Evolutionary conservation across 2,797 vertebrate species (phyloP).

Genomic region (Falco berigora): DNA sequence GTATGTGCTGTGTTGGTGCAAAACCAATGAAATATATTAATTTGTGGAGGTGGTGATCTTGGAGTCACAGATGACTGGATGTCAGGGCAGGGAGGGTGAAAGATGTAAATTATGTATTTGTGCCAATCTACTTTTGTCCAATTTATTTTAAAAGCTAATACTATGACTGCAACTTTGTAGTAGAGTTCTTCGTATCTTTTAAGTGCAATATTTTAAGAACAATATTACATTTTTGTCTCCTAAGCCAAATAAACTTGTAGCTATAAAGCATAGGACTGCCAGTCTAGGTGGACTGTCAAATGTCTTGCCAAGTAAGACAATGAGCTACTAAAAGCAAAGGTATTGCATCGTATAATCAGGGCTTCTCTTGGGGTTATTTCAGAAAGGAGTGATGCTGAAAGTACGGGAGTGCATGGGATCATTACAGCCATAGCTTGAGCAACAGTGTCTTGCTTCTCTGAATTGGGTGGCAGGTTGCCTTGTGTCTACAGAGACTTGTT

Average conservation of each 20-base stretch:
- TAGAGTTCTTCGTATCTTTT: not conserved
- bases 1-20: not conserved
- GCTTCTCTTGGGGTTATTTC: not conserved
- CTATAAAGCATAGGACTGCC: not conserved
- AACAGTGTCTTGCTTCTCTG: not conserved
- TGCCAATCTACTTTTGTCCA: not conserved
- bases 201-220: not conserved
- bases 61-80: not conserved
- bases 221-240: not conserved
- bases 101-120: not conserved
- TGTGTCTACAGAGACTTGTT: not conserved
- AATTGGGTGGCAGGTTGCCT: not conserved
- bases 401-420: not conserved
- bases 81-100: not conserved
- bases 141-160: not conserved
- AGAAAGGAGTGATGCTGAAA: not conserved
- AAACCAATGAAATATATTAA: not conserved
- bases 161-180: not conserved
- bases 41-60: not conserved
- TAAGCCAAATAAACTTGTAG: not conserved
- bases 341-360: not conserved
- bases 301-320: not conserved
- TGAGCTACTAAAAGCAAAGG: not conserved
- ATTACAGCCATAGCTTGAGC: not conserved
- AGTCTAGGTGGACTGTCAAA: not conserved